Percentiles rank a stretch among this genome's conserved stretches.
These are phyloP conservation scores for Wasmannia auropunctata DNA, from an alignment of 1,140 invertebrate genomes.

Conservation along the genomic window DNA sequence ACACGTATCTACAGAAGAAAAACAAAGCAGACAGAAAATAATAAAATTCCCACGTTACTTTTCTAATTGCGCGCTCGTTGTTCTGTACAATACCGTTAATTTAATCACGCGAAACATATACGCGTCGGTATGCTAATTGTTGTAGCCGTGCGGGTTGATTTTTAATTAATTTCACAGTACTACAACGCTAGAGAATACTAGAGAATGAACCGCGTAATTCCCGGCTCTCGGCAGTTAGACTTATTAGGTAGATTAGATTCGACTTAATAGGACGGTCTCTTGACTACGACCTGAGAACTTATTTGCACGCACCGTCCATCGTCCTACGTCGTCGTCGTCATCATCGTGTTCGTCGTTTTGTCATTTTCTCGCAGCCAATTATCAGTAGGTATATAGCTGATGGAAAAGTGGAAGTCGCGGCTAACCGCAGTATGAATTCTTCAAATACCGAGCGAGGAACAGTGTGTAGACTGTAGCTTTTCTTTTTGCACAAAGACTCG, in stretches of 20 bases:
- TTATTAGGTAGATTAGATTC: constrained; percentile 11
- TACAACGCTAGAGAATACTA: not conserved
- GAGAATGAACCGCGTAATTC: not conserved
- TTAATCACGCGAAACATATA: constrained; percentile 31
- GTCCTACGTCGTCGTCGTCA: not conserved
- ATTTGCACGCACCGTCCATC: not conserved
- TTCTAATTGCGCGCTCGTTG: constrained; percentile 1
- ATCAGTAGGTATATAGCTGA: constrained; percentile 2
- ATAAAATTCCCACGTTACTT: constrained; percentile 41
- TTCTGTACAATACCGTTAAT: constrained; percentile 14
- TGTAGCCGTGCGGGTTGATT: not conserved
- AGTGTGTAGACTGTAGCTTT: not conserved
- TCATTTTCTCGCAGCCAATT: constrained; percentile 61
- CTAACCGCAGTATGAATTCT: constrained; percentile 1
- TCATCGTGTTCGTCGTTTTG: constrained; percentile 22
- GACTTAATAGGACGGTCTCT: not conserved
- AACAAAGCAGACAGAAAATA: not conserved
- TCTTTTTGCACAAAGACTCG: not conserved
- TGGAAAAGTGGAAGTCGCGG: not conserved
- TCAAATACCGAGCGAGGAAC: constrained; percentile 2
- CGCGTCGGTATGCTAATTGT: constrained; percentile 22
- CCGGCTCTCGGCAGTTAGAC: not conserved
- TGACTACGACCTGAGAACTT: constrained; percentile 43
- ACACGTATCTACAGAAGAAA: not conserved
- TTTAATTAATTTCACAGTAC: constrained; percentile 9